Conservation (phyloP, 2,113 vertebrate species). For the Reinhardtius hippoglossoides region DNA sequence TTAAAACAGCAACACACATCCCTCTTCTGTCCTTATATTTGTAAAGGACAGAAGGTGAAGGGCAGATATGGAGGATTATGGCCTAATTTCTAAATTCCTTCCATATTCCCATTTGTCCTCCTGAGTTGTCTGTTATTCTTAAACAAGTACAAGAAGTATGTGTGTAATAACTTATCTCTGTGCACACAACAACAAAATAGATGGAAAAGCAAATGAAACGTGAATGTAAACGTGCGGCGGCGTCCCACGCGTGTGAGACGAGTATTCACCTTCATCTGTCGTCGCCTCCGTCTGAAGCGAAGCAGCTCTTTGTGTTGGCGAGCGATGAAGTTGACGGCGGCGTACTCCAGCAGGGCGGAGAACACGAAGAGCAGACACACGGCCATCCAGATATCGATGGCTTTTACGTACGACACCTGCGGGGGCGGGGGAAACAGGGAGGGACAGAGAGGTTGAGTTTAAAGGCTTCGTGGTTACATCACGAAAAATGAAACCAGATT, state of each 20-base stretch:
- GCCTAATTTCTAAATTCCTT: background rate
- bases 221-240: background rate
- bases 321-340: slow-evolving; percentile 98
- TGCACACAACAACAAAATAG: no score
- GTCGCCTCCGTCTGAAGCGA: slow-evolving; percentile 94
- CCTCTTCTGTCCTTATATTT: background rate
- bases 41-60: no score
- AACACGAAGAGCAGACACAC: slow-evolving; percentile 98
- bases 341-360: slow-evolving; percentile 96
- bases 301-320: slow-evolving; percentile 99
- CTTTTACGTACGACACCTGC: slow-evolving; percentile 98
- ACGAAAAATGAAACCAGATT: no score
- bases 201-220: background rate
- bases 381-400: slow-evolving; percentile 99
- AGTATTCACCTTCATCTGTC: slow-evolving; percentile 93
- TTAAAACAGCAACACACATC: background rate
- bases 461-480: no score
- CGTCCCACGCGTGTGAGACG: background rate
- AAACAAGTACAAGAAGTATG: background rate
- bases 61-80: no score
- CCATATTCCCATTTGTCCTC: background rate
- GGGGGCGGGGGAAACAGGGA: background rate
- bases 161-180: no score
- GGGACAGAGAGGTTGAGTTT: no score
- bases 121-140: background rate